Evolutionary conservation across 1,140 invertebrate species (phyloP).

Genomic region (Zaprionus nigranus): DNA sequence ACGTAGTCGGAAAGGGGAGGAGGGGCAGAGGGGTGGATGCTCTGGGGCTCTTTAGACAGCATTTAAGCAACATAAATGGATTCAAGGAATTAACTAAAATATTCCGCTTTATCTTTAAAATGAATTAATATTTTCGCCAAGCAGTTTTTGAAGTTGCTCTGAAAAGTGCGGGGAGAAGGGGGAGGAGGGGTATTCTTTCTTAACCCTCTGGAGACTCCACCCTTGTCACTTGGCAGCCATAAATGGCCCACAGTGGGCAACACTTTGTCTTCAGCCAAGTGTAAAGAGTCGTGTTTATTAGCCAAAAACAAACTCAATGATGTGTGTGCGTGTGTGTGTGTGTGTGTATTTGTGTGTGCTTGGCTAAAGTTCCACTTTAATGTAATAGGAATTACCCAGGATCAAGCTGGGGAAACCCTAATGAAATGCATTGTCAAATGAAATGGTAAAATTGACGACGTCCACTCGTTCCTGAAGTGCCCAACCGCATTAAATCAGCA

Average conservation of each 20-base stretch:
- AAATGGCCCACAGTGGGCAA: conserved; percentile 26
- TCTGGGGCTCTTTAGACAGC: background rate
- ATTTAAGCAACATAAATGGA: background rate
- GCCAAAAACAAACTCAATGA: conserved; percentile 60
- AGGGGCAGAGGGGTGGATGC: background rate
- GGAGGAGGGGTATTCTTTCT: background rate
- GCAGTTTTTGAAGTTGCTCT: no score
- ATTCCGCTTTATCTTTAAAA: background rate
- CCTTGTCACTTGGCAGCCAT: conserved; percentile 2
- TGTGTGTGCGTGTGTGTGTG: background rate
- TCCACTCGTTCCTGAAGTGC: conserved; percentile 77
- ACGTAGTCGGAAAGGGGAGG: background rate
- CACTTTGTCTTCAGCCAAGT: conserved; percentile 67
- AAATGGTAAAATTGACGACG: conserved; percentile 82
- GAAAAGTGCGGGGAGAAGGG: no score
- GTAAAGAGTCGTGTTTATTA: conserved; percentile 76
- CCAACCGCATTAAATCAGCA: conserved; percentile 78
- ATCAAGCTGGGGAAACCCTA: conserved; percentile 48
- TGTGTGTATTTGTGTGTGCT: conserved; percentile 1
- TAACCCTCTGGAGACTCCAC: background rate
- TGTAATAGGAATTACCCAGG: conserved; percentile 64
- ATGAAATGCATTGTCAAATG: conserved; percentile 83
- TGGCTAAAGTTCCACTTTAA: conserved; percentile 65
- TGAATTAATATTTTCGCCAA: no score
- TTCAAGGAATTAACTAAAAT: background rate